Percentiles rank a stretch among this genome's conserved stretches.
phyloP scores from a whole-genome alignment of 2,888 invertebrate species.

The Carabus problematicus region DNA sequence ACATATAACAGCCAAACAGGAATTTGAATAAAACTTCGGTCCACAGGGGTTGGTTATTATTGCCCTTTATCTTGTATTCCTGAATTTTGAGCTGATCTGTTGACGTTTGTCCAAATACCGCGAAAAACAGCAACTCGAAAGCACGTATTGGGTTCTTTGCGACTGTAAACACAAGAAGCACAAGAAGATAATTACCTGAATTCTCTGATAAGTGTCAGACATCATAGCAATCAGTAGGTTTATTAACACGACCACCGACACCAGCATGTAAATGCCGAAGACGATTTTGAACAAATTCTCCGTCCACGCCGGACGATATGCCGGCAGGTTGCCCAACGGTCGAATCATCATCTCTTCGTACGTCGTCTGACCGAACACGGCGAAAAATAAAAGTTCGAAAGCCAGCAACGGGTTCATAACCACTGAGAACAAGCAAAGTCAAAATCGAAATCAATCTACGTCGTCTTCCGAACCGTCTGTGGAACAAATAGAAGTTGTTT shows the following conservation, averaged over 20 bases:
- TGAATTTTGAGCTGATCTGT: slow-evolving; percentile 79
- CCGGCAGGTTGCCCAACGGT: slow-evolving; percentile 62
- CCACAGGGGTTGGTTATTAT: slow-evolving; percentile 76
- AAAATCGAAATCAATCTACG: slow-evolving; percentile 37
- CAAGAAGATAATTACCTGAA: slow-evolving; percentile 80
- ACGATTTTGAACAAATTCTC: slow-evolving; percentile 88
- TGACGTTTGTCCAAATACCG: slow-evolving; percentile 94
- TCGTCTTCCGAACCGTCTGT: background rate
- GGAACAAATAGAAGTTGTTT: slow-evolving; percentile 17
- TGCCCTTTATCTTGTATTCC: slow-evolving; percentile 62
- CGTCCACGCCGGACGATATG: slow-evolving; percentile 83
- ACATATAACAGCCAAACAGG: slow-evolving; percentile 93
- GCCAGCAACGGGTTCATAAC: slow-evolving; percentile 89
- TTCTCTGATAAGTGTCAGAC: slow-evolving; percentile 99
- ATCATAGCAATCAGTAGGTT: slow-evolving; percentile 99
- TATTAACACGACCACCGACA: slow-evolving; percentile 96
- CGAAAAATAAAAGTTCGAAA: slow-evolving; percentile 97
- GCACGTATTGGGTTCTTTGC: slow-evolving; percentile 90
- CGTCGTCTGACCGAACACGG: slow-evolving; percentile 94
- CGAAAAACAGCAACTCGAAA: slow-evolving; percentile 98
- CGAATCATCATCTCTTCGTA: slow-evolving; percentile 73
- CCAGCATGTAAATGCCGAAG: slow-evolving; percentile 97
- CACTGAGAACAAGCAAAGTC: slow-evolving; percentile 65
- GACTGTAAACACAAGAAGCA: slow-evolving; percentile 74
- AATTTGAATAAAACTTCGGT: slow-evolving; percentile 87